Base-by-base conservation (phyloP, 2,888 invertebrate species). In the Limnephilus auricula region DNA sequence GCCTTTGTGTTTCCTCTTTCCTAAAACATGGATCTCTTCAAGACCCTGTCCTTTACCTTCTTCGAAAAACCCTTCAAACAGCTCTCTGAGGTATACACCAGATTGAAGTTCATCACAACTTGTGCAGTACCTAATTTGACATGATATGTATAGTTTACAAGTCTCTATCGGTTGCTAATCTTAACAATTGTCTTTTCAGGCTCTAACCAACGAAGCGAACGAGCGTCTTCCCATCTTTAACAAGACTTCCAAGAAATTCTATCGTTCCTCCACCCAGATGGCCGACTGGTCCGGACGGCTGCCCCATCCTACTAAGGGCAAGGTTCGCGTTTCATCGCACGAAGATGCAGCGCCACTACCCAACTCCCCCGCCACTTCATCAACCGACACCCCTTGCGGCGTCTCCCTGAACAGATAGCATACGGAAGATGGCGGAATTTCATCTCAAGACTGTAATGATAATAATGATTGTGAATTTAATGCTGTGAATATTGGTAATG, bases 141-240 rank as follows among this genome's bases (percentile, higher is more conserved):
- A n/a, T 65, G 25, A 25, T 65, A n/a, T n/a, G 6, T 65, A 65
- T 65, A 65, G 25, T 25, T 65, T 25, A 6, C 25, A 65, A 65
- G 2, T 65, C 65, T 25, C 25, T 25, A 65, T 65, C n/a, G 65
- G 65, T 65, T 65, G 65, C 32, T 92, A 93, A 65, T 65, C 25
- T 65, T 65, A 25, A 18, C 25, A 9, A 65, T 9, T n/a, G 25
- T 65, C 3, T 65, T 93, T 93, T 3, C 95, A 99, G 99, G 99
- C 99, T 0, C 95, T 99, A 91, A 98, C 99, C 4, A 98, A 99
- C 95, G 99, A 99, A 95, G 99, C 99, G 1, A 99, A 99, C 95
- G 99, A 99, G 94, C 96, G 99, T 85, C 96, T 99, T 90, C 99
- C 99, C 0, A 98, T 99, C 93, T 99, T 99, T 96, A 99, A 99